These are phyloP conservation scores for Lota lota DNA, from an alignment of 2,113 vertebrate genomes.

Conservation along the genomic window DNA sequence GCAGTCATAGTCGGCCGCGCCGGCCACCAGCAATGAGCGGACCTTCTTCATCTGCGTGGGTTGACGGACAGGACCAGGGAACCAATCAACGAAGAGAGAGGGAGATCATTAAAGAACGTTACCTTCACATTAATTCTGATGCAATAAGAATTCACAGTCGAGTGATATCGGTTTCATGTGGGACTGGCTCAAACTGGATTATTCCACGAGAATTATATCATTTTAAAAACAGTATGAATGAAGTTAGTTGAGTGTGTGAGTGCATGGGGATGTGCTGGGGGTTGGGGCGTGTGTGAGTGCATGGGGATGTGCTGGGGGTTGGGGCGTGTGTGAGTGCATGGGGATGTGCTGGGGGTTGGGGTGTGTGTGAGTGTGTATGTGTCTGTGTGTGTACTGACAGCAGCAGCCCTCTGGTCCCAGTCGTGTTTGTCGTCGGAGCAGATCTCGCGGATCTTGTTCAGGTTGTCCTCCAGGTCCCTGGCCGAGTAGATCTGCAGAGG, in stretches of 20 bases:
- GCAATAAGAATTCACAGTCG: no score
- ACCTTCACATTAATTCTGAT: no score
- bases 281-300: background rate
- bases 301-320: background rate
- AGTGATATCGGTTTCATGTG: no score
- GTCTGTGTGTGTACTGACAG: constrained; percentile 69
- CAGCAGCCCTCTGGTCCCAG: constrained; percentile 92
- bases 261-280: background rate
- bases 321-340: background rate
- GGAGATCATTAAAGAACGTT: no score
- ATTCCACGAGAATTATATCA: no score
- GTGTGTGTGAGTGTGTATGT: background rate
- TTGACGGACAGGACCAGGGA: background rate
- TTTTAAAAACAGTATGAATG: no score
- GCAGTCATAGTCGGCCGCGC: constrained; percentile 88
- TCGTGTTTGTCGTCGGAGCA: constrained; percentile 98
- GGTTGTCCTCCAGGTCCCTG: constrained; percentile 94
- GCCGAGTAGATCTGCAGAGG: constrained; percentile 87
- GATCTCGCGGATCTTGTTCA: constrained; percentile 98
- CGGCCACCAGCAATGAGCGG: constrained; percentile 89
- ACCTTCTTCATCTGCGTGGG: constrained; percentile 88
- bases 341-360: background rate
- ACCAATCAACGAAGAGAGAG: background rate
- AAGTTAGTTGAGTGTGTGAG: no score
- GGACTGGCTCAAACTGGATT: no score